Conservation (phyloP, 2,113 vertebrate species). For the Stegastes partitus region DNA sequence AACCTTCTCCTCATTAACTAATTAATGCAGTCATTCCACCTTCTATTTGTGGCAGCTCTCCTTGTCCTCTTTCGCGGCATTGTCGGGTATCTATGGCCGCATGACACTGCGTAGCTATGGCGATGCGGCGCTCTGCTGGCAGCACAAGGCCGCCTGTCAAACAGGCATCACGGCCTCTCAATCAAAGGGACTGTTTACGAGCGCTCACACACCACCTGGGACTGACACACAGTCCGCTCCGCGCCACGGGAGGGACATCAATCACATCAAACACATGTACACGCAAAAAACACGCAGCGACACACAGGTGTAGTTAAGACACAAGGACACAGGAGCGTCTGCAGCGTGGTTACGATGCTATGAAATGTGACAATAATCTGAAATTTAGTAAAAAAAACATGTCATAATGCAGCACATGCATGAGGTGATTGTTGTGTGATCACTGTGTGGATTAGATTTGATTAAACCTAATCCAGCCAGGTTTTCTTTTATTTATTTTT, state of each 20-base stretch:
- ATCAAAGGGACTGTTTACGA: constrained; percentile 76
- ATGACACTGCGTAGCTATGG: constrained; percentile 63
- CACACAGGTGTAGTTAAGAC: constrained; percentile 5
- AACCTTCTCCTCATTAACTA: constrained; percentile 38
- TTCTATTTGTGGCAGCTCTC: constrained; percentile 7
- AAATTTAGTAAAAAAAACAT: too few relatives aligned
- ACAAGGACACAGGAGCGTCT: background rate
- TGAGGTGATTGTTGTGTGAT: too few relatives aligned
- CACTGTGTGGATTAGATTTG: too few relatives aligned
- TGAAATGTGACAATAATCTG: too few relatives aligned
- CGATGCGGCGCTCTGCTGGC: constrained; percentile 51
- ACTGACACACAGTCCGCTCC: constrained; percentile 64
- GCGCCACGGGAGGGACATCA: constrained; percentile 55
- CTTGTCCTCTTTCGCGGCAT: constrained; percentile 21
- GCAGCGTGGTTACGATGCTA: background rate
- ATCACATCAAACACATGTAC: constrained; percentile 44
- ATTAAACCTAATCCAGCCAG: too few relatives aligned
- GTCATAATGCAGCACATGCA: too few relatives aligned
- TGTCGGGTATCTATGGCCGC: constrained; percentile 25
- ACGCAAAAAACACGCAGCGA: background rate
- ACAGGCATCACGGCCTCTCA: constrained; percentile 67
- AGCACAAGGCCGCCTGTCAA: constrained; percentile 74
- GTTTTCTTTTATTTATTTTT: too few relatives aligned
- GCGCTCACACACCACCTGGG: constrained; percentile 70
- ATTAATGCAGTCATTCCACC: constrained; percentile 38